A percentile compares a stretch with the other conserved stretches of the same genome.
phyloP scores from a whole-genome alignment of 2,113 vertebrate species.

The Oncorhynchus kisutch region DNA sequence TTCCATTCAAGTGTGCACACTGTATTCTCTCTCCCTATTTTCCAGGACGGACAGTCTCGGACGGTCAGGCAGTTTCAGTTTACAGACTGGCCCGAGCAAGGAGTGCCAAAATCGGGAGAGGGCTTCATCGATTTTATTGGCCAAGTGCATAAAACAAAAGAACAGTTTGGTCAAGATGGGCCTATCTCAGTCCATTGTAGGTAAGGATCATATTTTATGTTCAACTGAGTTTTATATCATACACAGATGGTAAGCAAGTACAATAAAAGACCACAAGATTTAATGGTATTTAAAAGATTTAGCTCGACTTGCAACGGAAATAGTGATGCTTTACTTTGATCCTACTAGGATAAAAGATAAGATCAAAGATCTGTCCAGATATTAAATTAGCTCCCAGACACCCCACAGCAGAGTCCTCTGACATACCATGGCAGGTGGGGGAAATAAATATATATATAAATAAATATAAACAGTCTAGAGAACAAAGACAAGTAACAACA shows the following conservation, averaged over 20 bases:
- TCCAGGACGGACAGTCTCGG: slow-evolving; percentile 95
- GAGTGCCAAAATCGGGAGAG: slow-evolving; percentile 98
- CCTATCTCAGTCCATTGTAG: slow-evolving; percentile 99
- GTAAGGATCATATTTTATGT: slow-evolving; percentile 69
- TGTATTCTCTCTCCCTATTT: not conserved
- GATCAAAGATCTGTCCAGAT: not conserved
- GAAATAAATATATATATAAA: no score
- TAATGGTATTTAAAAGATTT: not conserved
- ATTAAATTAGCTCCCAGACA: not conserved
- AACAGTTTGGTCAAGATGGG: slow-evolving; percentile 98
- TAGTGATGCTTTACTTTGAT: not conserved
- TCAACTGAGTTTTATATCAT: not conserved
- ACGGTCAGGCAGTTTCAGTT: slow-evolving; percentile 99
- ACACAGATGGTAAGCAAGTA: not conserved
- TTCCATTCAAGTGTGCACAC: slow-evolving; percentile 11
- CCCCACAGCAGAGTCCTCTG: no score
- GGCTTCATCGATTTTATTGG: slow-evolving; percentile 99
- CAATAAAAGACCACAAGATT: not conserved
- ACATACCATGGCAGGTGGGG: no score
- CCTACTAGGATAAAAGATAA: not conserved
- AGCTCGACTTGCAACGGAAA: not conserved
- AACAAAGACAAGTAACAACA: no score
- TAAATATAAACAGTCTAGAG: no score
- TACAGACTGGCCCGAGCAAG: slow-evolving; percentile 99
- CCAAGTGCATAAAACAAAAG: slow-evolving; percentile 99